Evolutionary conservation across 35 echinoderm and acorn worm species (phyloP).

Genomic region (Holothuria glaberrima): DNA sequence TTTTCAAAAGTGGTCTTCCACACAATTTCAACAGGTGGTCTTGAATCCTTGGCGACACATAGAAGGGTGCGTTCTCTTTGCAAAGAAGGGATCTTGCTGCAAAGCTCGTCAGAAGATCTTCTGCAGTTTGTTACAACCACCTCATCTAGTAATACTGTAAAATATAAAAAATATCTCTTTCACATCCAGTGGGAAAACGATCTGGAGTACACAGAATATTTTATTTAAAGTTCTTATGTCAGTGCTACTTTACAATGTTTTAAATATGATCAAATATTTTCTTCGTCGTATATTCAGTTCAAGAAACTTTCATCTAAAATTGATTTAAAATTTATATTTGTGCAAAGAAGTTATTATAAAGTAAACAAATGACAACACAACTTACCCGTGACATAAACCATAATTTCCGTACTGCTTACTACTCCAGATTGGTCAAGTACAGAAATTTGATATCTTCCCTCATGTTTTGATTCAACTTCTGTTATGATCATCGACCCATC

Average conservation of each 20-base stretch:
- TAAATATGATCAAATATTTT: not conserved
- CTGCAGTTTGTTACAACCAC: not conserved
- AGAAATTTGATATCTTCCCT: slow-evolving; percentile 11
- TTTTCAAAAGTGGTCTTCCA: not conserved
- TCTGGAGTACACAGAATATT: not conserved
- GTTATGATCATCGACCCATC: slow-evolving; percentile 28
- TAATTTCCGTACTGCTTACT: not conserved
- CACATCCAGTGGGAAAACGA: not conserved
- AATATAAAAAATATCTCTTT: not conserved
- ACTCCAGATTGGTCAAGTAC: not conserved
- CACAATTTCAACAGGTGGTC: slow-evolving; percentile 4
- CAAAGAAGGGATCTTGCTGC: not conserved
- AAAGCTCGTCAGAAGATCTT: not conserved
- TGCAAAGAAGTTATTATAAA: not conserved
- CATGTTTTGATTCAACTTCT: not conserved
- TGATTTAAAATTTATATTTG: not conserved
- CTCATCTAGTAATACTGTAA: not conserved
- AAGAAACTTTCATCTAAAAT: not conserved
- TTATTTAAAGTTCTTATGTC: too few relatives aligned
- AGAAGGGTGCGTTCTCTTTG: not conserved
- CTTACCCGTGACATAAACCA: not conserved
- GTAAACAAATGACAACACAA: not conserved
- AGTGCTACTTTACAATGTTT: too few relatives aligned
- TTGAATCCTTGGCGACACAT: not conserved
- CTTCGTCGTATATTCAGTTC: not conserved